Conservation (phyloP, 2,113 vertebrate species). For the Saccopteryx bilineata region DNA sequence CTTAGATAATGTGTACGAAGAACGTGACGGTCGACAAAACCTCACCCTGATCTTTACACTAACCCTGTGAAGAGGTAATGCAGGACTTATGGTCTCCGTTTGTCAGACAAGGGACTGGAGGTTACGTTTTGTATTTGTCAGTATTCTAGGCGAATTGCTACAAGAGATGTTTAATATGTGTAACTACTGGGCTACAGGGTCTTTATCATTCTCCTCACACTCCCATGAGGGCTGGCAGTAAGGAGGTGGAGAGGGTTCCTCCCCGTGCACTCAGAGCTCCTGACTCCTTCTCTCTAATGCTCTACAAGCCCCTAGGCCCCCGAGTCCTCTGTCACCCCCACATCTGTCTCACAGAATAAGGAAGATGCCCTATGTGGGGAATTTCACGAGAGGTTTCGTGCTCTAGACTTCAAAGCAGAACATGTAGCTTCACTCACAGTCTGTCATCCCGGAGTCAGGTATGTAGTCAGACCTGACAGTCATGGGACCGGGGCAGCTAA, state of each 20-base stretch:
- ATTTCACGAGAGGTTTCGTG: neutral
- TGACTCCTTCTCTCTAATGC: neutral
- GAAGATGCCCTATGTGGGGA: neutral
- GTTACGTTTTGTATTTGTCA: neutral
- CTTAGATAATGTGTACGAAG: neutral
- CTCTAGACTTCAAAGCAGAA: neutral
- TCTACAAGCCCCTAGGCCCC: no score
- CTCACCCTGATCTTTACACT: neutral
- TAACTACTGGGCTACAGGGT: neutral
- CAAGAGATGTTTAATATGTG: neutral
- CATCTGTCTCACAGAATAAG: neutral
- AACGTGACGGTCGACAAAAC: neutral
- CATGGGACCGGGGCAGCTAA: no score
- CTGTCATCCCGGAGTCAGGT: neutral
- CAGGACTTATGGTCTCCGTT: neutral
- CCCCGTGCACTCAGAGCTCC: neutral
- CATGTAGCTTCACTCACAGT: neutral
- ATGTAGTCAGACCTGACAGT: accelerated
- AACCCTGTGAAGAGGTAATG: neutral
- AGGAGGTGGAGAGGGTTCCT: neutral
- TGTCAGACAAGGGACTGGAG: neutral
- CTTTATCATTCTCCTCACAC: neutral
- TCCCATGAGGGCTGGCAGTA: neutral
- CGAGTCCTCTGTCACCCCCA: neutral
- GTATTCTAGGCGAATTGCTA: neutral